Base-by-base conservation (phyloP, 1,140 invertebrate species). In the Drosophila pachea region DNA sequence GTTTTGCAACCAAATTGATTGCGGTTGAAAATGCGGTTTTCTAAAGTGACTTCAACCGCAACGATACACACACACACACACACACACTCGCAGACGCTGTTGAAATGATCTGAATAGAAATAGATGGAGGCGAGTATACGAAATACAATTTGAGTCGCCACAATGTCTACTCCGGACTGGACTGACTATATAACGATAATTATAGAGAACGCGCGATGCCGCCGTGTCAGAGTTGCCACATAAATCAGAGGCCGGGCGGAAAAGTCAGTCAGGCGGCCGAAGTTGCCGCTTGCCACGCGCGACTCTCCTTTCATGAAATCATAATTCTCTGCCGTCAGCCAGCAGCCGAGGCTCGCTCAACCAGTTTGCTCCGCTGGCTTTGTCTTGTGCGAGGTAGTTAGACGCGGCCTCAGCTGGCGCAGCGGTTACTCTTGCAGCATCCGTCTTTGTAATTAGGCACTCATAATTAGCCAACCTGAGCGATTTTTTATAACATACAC, bases 141-240 rank as follows among this genome's bases (percentile, higher is more conserved):
- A 32, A 64, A 33, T 45, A 63, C n/a, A 16, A 40, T 45, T 56
- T 35, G 6, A 22, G 71, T 38, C 76, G 78, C 77, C 77, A 68
- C 45, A 43, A 14, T 61, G 78, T 81, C 78, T 81, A 50, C 61
- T 12, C 22, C 16, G 9, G n/a, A 48, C 45, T 55, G 64, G 22
- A 43, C 65, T 63, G 59, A 9, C 50, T 54, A 31, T 50, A 29
- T 59, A 40, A 38, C 54, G 50, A 76, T 83, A 83, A 83, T 83
- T 83, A 83, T 75, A 83, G 79, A 82, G 78, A 81, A 81, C 69
- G 73, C 61, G 66, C 58, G 61, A 50, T 43, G 61, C 54, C 52
- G 78, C 54, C 72, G 65, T 78, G 78, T 82, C 78, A 83, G 64
- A 83, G 78, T 83, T 83, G 78, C 78, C 78, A 78, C 78, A 83